Evolutionary conservation across 1,140 invertebrate species (phyloP).

Genomic region (Nebria ingens): DNA sequence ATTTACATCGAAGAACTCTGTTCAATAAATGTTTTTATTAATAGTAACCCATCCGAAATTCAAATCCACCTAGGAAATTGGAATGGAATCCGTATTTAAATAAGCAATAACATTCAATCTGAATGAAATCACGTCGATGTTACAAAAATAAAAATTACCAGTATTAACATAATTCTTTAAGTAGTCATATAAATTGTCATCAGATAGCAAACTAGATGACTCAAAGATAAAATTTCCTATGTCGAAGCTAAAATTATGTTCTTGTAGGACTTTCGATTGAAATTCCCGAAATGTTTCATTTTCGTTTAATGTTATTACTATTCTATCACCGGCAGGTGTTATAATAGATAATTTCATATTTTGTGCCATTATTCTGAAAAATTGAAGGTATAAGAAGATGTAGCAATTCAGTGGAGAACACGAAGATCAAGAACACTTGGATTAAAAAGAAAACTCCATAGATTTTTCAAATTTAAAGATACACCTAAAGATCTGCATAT

Average conservation of each 20-base stretch:
- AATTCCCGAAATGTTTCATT: not conserved
- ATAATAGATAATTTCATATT: conserved; percentile 2
- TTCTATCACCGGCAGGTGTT: not conserved
- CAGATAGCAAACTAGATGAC: not conserved
- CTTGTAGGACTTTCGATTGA: not conserved
- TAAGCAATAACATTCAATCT: no score
- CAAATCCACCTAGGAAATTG: no score
- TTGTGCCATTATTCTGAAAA: conserved; percentile 1
- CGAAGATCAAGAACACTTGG: no score
- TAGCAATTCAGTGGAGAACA: no score
- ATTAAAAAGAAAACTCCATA: not conserved
- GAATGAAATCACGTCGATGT: no score
- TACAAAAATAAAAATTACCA: not conserved
- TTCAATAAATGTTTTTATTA: no score
- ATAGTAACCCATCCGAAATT: no score
- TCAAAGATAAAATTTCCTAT: not conserved
- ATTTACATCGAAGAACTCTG: no score
- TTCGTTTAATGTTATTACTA: not conserved
- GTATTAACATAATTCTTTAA: not conserved
- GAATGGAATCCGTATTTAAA: no score
- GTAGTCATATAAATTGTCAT: not conserved
- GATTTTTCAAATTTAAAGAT: no score
- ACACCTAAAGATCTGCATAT: no score
- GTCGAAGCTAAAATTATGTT: not conserved
- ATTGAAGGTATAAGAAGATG: not conserved